Evolutionary conservation across 2,113 vertebrate species (phyloP).

Genomic region (Hirundichthys speculiger): DNA sequence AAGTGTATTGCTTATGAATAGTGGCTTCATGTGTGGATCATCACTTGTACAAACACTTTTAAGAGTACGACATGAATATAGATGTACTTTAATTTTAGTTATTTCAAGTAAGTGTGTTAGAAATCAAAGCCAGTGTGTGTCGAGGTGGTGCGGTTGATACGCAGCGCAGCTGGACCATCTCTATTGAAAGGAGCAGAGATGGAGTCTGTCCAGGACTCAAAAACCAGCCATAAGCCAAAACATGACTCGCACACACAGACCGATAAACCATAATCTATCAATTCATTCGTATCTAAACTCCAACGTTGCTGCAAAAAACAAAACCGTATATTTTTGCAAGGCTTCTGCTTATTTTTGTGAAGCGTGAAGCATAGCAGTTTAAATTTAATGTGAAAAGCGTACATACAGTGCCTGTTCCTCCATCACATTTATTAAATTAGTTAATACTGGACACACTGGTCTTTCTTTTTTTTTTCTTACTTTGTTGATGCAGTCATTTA

Average conservation of each 20-base stretch:
- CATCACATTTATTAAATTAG: constrained; percentile 23
- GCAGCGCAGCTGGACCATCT: too few species aligned
- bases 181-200: too few species aligned
- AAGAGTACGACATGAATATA: constrained; percentile 20
- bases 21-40: constrained; percentile 19
- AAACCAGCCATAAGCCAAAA: constrained; percentile 2
- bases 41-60: constrained; percentile 24
- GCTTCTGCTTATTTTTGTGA: constrained; percentile 40
- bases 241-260: constrained; percentile 29
- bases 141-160: too few species aligned
- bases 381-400: constrained; percentile 39
- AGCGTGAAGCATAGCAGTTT: constrained; percentile 17
- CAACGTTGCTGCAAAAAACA: constrained; percentile 32
- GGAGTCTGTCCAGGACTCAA: too few species aligned
- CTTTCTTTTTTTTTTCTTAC: constrained; percentile 35
- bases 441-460: constrained; percentile 32
- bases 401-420: constrained; percentile 53
- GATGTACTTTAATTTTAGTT: constrained; percentile 11
- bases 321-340: constrained; percentile 64
- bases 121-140: background rate
- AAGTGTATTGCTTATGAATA: constrained; percentile 31
- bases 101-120: constrained; percentile 19
- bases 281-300: constrained; percentile 41
- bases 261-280: constrained; percentile 1
- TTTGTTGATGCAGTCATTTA: constrained; percentile 35